Evolutionary conservation across 2,797 vertebrate species (phyloP).

Genomic region (Falco biarmicus): DNA sequence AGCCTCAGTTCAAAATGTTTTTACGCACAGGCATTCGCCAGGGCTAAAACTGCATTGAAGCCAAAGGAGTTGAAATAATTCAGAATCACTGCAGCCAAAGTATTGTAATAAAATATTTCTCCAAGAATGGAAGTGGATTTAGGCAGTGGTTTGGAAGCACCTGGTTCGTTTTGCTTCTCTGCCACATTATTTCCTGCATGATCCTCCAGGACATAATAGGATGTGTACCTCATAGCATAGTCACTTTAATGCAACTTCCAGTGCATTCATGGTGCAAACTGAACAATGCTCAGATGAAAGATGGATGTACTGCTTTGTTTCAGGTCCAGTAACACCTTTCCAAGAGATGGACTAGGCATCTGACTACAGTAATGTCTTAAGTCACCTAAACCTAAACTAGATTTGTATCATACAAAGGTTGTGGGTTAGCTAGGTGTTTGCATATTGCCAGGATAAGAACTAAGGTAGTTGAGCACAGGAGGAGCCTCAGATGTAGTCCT

Average conservation of each 20-base stretch:
- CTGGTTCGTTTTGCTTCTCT: not conserved
- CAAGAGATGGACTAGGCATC: not conserved
- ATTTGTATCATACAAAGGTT: accelerated
- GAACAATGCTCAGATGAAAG: not conserved
- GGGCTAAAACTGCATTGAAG: not conserved
- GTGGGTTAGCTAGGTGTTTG: not conserved
- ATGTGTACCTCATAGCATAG: not conserved
- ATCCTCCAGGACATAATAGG: not conserved
- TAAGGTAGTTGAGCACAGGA: not conserved
- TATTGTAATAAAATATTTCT: not conserved
- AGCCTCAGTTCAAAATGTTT: not conserved
- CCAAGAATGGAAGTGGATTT: not conserved
- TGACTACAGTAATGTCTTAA: not conserved
- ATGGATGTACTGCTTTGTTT: not conserved
- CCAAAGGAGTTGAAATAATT: not conserved
- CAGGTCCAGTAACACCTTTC: not conserved
- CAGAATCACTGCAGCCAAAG: not conserved
- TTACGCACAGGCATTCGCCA: not conserved
- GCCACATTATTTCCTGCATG: not conserved
- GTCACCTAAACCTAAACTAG: not conserved
- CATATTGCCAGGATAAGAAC: not conserved
- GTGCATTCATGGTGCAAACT: not conserved
- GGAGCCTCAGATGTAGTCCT: not conserved
- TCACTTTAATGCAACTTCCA: not conserved
- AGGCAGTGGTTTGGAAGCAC: not conserved